These are phyloP conservation scores for Cosmia trapezina DNA, from an alignment of 2,888 invertebrate species.

Conservation along the genomic window DNA sequence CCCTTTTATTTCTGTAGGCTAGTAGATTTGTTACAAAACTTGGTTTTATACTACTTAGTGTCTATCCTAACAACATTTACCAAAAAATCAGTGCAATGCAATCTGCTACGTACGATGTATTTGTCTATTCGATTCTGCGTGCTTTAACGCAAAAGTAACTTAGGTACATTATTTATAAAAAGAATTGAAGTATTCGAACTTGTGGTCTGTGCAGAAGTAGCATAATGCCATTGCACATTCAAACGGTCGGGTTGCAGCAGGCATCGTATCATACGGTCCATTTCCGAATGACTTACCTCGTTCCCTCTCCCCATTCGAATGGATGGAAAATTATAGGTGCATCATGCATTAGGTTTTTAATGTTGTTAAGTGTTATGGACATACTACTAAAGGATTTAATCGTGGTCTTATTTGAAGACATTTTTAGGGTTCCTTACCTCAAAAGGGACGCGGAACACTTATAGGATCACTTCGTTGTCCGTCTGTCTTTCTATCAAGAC, in stretches of 20 bases:
- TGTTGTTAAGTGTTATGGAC: neutral
- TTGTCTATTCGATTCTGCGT: no score
- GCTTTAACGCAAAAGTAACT: neutral
- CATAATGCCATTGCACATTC: neutral
- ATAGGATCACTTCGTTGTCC: no score
- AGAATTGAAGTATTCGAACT: neutral
- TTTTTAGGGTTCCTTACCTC: no score
- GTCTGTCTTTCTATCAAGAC: no score
- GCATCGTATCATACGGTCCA: conserved; percentile 5
- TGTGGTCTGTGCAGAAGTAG: neutral
- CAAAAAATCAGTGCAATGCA: neutral
- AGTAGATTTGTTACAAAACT: no score
- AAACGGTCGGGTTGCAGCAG: neutral
- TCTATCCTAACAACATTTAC: neutral
- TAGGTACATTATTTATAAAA: neutral
- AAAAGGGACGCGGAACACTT: no score
- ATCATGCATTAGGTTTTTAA: neutral
- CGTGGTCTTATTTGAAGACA: neutral
- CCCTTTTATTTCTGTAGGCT: no score
- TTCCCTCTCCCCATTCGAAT: neutral
- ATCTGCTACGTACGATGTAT: neutral
- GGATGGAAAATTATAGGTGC: neutral
- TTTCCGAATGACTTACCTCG: neutral
- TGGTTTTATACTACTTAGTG: neutral
- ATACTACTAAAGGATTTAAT: neutral